Evolutionary conservation across 2,797 vertebrate genomes (phyloP), one percentile per base, ranked within the genome.

Genomic region (Pseudotriccus pelzelni): DNA sequence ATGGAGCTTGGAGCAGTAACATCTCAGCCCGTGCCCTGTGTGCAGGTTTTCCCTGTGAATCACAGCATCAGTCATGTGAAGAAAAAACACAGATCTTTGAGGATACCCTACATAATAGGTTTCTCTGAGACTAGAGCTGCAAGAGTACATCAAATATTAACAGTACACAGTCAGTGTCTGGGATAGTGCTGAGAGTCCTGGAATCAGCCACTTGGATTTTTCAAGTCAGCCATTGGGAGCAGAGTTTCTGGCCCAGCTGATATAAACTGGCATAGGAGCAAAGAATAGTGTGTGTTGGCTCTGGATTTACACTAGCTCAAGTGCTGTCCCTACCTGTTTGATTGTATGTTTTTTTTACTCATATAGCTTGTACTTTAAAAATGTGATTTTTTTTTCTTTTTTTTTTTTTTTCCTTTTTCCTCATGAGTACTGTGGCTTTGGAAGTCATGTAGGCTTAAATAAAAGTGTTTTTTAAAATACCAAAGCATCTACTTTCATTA

Each of bases 31-130:
- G 43, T 73, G 64, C 72, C 59, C 90, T 84, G 68, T 94, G 83
- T 84, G 64, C 34, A 44, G 73, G 23, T 69, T 95, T 94, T 91
- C 67, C 46, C 14, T 56, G 55, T 79, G 92, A 96, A 94, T 86
- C 92, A 56, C 68, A 88, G 64, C 62, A 78, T 83, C 32, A 27
- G 62, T 60, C 80, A 49, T 86, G 84, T 64, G 91, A 90, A 91
- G 56, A 79, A 82, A 95, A 94, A 94, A 62, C 47, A 69, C 44
- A 34, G 36, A 56, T 92, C 83, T 96, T 78, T 85, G 55, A 93
- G 79, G 36, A 12, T 67, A 37, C 69, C 46, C 73, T 82, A 59
- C 37, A 6, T 43, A 83, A 72, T 67, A 70, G 53, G 37, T 70
- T 88, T 70, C 32, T 80, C 32, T 22, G 90, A 83, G 56, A 73